Conservation (phyloP, 2,797 vertebrate species). For the Myioborus miniatus region DNA sequence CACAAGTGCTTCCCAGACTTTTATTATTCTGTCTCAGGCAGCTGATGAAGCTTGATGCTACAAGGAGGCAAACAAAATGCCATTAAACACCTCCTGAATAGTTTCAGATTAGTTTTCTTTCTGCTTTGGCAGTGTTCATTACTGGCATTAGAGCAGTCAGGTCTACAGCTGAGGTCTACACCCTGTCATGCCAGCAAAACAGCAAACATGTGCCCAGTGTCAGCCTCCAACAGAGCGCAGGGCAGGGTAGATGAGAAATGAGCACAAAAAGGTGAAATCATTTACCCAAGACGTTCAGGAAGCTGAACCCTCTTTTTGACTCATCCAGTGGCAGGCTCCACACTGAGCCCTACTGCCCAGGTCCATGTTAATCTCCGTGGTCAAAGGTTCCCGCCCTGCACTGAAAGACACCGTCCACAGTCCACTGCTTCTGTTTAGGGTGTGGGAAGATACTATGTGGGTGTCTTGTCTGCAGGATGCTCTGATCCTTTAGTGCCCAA, state of each 20-base stretch:
- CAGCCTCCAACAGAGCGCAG: neutral
- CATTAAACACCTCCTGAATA: neutral
- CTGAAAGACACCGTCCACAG: neutral
- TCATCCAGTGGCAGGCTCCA: neutral
- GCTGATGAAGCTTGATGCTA: neutral
- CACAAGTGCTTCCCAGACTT: neutral
- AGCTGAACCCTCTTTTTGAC: neutral
- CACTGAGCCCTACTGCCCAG: neutral
- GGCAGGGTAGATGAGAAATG: neutral
- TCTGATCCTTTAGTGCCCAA: neutral
- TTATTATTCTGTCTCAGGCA: neutral
- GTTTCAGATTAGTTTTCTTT: neutral
- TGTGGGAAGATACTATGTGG: neutral
- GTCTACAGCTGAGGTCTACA: neutral
- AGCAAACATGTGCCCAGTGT: accelerated
- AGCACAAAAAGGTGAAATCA: neutral
- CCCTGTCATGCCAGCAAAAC: neutral
- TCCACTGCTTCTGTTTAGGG: neutral
- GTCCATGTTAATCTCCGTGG: neutral
- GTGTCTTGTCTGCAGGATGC: neutral
- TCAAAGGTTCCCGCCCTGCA: neutral
- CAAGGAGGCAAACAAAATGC: neutral
- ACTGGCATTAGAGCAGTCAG: neutral
- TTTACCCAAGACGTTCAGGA: neutral
- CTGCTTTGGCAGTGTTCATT: neutral